Evolutionary conservation across 2,888 invertebrate species (phyloP), one percentile per base, ranked within the genome.

Genomic region (Megastigmus dorsalis): DNA sequence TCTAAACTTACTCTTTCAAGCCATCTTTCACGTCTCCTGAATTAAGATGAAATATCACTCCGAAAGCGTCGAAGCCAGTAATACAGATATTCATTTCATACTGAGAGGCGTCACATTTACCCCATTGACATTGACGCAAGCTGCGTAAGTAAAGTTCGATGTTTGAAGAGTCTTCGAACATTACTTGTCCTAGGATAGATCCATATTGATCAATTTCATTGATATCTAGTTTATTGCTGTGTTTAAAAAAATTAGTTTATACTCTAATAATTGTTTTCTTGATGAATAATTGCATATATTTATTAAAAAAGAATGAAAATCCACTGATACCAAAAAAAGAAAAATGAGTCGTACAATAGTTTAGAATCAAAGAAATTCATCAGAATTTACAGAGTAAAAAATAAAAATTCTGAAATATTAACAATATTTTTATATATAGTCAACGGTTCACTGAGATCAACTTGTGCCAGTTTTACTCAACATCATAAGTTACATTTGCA

Each of bases 151-250:
- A 90, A 23, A 93, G 62, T 80, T 83, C 83, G 83, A 79, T 77
- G 36, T 84, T 83, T 10, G 69, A 23, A 89, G 84, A 85, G 57
- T 89, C 85, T 71, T 88, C 90, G 0, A 90, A 86, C 65, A 88
- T 89, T 70, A 93, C 83, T 18, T 90, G 89, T 0, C 93, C 94
- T 77, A 91, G 89, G 18, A 92, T 81, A 0, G 89, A 88, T 3
- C 94, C 94, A 88, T 91, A 93, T 82, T 93, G 93, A 76, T 91
- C 88, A 85, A 91, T 92, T 59, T 92, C 91, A 2, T 87, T 86
- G 50, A 88, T 86, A 1, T 87, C 86, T 66, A 87, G 84, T 78
- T 87, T 86, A 50, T 84, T 85, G 77, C 91, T 91, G 38, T 1
- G n/a, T 15, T 28, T 43, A 20, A 54, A 18, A 52, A 13, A 20